Percentiles rank a stretch among this genome's conserved stretches.
Evolutionary conservation across 2,797 vertebrate genomes (phyloP).

Genomic region (Poecilia picta): DNA sequence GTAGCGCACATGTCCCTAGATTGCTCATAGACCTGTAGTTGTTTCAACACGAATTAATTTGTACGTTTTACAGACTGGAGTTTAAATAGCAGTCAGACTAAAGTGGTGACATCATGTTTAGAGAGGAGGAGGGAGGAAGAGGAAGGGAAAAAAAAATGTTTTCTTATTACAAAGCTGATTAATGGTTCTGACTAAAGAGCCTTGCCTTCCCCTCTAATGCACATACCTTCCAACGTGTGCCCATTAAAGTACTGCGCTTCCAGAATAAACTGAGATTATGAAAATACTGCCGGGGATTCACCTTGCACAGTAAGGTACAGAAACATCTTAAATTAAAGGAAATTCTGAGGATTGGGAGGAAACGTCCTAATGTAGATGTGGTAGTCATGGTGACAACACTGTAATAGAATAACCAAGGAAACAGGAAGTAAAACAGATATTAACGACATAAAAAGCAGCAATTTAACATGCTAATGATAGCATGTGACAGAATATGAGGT

Average conservation of each 20-base stretch:
- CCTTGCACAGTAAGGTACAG: not conserved
- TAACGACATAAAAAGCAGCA: not conserved
- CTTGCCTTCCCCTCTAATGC: not conserved
- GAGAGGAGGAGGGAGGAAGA: not conserved
- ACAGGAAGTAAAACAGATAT: not conserved
- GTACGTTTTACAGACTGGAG: not conserved
- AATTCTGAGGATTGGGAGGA: not conserved
- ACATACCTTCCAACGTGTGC: not conserved
- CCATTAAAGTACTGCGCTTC: not conserved
- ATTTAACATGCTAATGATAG: not conserved
- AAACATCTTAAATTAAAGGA: not conserved
- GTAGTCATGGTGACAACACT: not conserved
- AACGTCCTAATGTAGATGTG: not conserved
- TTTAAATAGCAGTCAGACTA: not conserved
- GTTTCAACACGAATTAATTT: not conserved
- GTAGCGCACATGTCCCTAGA: not conserved
- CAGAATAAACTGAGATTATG: not conserved
- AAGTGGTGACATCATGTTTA: no score
- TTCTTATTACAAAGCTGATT: no score
- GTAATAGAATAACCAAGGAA: not conserved
- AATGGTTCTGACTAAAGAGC: not conserved
- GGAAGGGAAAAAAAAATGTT: not conserved
- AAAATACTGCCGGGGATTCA: not conserved
- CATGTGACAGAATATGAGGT: not conserved
- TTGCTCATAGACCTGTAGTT: not conserved